Percentiles rank a stretch among this genome's conserved stretches.
These are phyloP conservation scores for Conopomorpha cramerella DNA, from an alignment of 1,140 invertebrate genomes.

Conservation along the genomic window DNA sequence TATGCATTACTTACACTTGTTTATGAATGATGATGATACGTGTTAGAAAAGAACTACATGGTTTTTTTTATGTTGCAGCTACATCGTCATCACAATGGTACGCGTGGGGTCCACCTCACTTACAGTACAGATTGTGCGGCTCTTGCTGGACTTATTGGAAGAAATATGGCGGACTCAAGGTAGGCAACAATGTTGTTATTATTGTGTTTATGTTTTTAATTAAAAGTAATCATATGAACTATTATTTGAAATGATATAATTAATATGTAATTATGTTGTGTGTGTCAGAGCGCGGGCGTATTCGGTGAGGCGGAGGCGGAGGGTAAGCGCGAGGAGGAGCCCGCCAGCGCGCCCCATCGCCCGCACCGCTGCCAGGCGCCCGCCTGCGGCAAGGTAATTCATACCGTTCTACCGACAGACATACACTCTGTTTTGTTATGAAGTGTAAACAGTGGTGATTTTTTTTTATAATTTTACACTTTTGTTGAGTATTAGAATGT, in stretches of 20 bases:
- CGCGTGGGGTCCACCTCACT: constrained; percentile 88
- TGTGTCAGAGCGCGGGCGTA: constrained; percentile 31
- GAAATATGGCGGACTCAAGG: constrained; percentile 95
- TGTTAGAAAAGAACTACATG: too few species aligned
- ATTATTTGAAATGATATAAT: too few species aligned
- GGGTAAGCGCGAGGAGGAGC: constrained; percentile 62
- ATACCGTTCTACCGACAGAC: neutral
- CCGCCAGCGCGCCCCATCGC: constrained; percentile 65
- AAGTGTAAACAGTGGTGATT: too few species aligned
- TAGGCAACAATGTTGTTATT: constrained; percentile 16
- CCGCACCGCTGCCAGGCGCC: constrained; percentile 87
- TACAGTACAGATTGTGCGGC: constrained; percentile 90
- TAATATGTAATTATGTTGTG: too few species aligned
- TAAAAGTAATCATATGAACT: too few species aligned
- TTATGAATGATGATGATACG: too few species aligned
- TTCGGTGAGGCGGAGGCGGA: constrained; percentile 57
- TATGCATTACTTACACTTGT: too few species aligned
- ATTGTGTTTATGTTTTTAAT: too few species aligned
- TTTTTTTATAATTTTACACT: too few species aligned
- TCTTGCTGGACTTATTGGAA: constrained; percentile 98
- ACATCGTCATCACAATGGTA: constrained; percentile 91
- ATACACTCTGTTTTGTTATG: neutral
- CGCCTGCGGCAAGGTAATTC: constrained; percentile 77
- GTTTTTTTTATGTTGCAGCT: constrained; percentile 48
- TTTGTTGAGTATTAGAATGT: too few species aligned